These are phyloP conservation scores for Alces alces DNA, from an alignment of 2,113 vertebrate species.

Conservation along the genomic window DNA sequence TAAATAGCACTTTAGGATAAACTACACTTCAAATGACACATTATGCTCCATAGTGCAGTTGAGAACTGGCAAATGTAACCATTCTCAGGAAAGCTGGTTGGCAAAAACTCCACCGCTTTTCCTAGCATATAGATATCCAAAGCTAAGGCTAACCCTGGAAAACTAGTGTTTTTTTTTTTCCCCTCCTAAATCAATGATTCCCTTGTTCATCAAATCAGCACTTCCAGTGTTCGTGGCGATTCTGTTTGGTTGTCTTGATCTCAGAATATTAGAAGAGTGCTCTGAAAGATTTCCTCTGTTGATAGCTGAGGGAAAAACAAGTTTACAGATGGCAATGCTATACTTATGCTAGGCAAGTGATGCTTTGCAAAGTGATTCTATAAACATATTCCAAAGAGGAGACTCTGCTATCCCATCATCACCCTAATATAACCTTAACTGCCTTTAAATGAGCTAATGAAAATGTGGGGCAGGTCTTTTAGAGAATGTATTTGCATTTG, in stretches of 20 bases:
- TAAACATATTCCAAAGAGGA: conserved; percentile 30
- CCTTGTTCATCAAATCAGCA: conserved; percentile 39
- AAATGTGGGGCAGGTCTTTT: conserved; percentile 81
- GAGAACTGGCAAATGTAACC: conserved; percentile 64
- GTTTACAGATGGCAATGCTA: conserved; percentile 54
- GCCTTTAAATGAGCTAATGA: conserved; percentile 75
- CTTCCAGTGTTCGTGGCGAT: conserved; percentile 5
- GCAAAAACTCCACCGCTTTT: conserved; percentile 28
- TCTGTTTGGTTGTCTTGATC: conserved; percentile 32
- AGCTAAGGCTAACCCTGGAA: conserved; percentile 61
- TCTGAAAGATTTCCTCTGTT: conserved; percentile 51
- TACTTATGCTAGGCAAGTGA: background rate
- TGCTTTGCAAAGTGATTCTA: conserved; percentile 44
- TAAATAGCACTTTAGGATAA: conserved; percentile 47
- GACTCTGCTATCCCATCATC: conserved; percentile 54
- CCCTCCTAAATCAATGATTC: conserved; percentile 45
- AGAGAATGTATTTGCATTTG: conserved; percentile 90
- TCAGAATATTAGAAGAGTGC: conserved; percentile 19
- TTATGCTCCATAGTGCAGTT: background rate
- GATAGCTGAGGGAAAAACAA: background rate
- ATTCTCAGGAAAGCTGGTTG: background rate
- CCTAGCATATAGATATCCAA: background rate
- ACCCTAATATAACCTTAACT: conserved; percentile 65
- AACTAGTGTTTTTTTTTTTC: conserved; percentile 34
- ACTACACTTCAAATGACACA: background rate